Conservation (phyloP, 2,888 invertebrate genomes). For the Stenurella melanura region DNA sequence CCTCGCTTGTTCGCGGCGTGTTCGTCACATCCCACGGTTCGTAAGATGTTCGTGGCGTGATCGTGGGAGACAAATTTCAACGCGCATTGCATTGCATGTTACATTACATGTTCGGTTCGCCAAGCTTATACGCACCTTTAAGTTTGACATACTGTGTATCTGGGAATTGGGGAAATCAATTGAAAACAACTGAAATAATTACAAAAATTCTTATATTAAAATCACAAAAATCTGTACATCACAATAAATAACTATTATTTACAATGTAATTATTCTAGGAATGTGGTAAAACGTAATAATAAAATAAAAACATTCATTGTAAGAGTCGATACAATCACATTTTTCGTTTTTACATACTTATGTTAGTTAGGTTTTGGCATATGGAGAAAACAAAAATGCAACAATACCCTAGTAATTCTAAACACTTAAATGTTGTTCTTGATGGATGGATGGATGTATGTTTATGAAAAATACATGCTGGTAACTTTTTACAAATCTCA, state of each 20-base stretch:
- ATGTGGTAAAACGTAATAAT: background rate
- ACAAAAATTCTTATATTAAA: conserved; percentile 31
- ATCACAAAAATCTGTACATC: conserved; percentile 41
- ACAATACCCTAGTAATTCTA: background rate
- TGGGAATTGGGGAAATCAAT: too few species aligned
- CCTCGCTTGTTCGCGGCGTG: too few species aligned
- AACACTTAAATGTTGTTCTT: background rate
- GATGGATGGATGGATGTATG: too few species aligned
- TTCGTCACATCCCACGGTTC: too few species aligned
- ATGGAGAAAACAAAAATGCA: background rate
- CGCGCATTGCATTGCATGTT: too few species aligned
- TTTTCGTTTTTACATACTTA: background rate
- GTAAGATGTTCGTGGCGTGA: too few species aligned
- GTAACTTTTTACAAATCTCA: too few species aligned
- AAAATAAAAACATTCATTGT: conserved; percentile 3
- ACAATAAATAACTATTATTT: conserved; percentile 31
- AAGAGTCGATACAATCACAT: background rate
- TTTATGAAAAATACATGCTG: too few species aligned
- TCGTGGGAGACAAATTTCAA: too few species aligned
- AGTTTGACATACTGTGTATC: too few species aligned
- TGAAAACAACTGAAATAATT: conserved; percentile 11
- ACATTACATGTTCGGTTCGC: too few species aligned
- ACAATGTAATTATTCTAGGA: conserved; percentile 9
- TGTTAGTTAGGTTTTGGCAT: background rate
- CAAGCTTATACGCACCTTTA: too few species aligned